Evolutionary conservation across 2,113 vertebrate genomes (phyloP), one percentile per base, ranked within the genome.

Genomic region (Takifugu bimaculatus): DNA sequence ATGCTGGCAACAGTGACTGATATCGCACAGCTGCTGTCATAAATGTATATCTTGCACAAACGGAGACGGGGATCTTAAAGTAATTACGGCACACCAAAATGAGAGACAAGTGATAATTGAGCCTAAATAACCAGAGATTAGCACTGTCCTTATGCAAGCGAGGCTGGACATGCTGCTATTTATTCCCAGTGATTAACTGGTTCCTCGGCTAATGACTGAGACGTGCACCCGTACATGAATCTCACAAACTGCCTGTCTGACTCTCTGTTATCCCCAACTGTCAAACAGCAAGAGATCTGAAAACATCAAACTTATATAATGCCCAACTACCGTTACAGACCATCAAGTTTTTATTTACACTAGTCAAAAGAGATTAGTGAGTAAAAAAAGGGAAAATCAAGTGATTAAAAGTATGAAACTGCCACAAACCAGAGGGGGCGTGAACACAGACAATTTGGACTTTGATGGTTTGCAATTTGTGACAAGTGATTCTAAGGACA

Each of bases 101-200:
- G n/a, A 73, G 29, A 73, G 51, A 56, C 59, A 77, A 2, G 32
- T 68, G 79, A 74, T 81, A 87, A 84, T 80, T 81, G 78, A 75
- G 60, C 60, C 28, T 51, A 75, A 79, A 80, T 70, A 80, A 57
- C 63, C 20, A 9, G 57, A 4, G 0, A 67, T 66, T 58, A 59
- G 72, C 10, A 32, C 32, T 47, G 53, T 70, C 26, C 52, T 57
- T 44, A 39, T 39, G 15, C 13, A 47, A 70, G 50, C n/a, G 29
- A 32, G 4, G 54, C 26, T 7, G 45, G 26, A 51, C 61, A 57
- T 45, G 63, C 39, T 68, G 26, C 69, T 57, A 20, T 57, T 65
- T 61, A 49, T 69, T 70, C 54, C 35, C 20, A 4, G 14, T 49
- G 35, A 74, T 69, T 39, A 60, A 65, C 72, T 72, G 63, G 47